Conservation (phyloP, 2,888 invertebrate genomes). For the Epinotia nisella region DNA sequence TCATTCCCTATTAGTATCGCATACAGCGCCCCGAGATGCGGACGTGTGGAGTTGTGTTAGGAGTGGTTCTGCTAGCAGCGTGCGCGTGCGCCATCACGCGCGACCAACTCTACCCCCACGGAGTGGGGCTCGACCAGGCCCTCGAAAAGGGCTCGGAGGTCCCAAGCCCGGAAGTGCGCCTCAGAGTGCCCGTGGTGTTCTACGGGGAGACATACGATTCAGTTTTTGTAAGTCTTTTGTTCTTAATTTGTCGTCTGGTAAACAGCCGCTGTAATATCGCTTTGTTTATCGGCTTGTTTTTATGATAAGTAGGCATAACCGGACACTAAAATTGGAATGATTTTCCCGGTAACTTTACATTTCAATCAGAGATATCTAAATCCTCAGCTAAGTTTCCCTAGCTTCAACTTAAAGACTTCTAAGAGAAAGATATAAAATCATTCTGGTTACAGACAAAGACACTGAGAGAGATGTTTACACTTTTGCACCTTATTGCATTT, state of each 20-base stretch:
- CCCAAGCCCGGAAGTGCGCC: constrained; percentile 86
- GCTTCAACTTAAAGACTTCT: no score
- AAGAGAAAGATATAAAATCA: no score
- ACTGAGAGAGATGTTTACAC: no score
- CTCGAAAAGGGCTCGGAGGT: constrained; percentile 85
- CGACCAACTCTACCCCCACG: constrained; percentile 86
- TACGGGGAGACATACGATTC: constrained; percentile 90
- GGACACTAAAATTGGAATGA: no score
- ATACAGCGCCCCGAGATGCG: constrained; percentile 65
- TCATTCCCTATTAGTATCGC: constrained; percentile 59
- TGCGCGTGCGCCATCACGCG: constrained; percentile 77
- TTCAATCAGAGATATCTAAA: no score
- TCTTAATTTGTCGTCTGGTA: constrained; percentile 9
- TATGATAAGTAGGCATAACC: no score
- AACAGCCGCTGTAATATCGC: no score
- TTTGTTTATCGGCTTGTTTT: no score
- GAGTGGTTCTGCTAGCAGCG: constrained; percentile 64
- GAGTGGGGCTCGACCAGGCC: constrained; percentile 80
- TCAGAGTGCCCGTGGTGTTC: constrained; percentile 91
- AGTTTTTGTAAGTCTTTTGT: constrained; percentile 90
- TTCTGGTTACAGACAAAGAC: no score
- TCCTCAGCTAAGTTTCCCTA: no score
- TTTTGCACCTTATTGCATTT: no score
- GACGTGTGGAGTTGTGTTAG: constrained; percentile 65
- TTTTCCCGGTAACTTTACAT: no score